Evolutionary conservation across 2,797 vertebrate genomes (phyloP), one percentile per base, ranked within the genome.

Genomic region (Sebastes iracundus): DNA sequence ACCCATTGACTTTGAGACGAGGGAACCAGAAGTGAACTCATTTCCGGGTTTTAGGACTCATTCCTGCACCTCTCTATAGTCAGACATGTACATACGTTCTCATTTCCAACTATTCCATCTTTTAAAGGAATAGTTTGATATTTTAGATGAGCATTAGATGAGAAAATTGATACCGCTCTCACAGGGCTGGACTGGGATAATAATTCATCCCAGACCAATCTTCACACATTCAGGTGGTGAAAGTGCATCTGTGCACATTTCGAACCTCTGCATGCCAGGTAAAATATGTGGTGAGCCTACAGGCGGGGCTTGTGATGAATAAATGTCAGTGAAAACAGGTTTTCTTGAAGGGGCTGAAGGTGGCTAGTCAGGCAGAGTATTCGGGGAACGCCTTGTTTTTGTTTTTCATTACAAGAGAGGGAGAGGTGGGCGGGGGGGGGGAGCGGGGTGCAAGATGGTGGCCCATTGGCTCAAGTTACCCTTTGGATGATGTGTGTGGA

Each of bases 321-420:
- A 82, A 85, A 49, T 49, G 72, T 38, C 59, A 22, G 35, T 65
- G 72, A 82, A 88, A 82, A 74, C 4, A 16, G 20, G 74, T 82
- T 88, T 86, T 84, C 63, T 80, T 53, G 23, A 46, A 7, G 66
- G 35, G 52, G 13, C 12, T 52, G 22, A 28, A 49, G 72, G 66
- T 55, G 81, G 69, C 72, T 46, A 68, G 75, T 70, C 27, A 32
- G 82, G 75, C 79, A 67, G 75, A 79, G 63, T 85, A 82, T 88
- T 79, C n/a, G 16, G 83, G 88, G 68, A 90, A 95, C 92, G 91
- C 94, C 93, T 94, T 93, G 90, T 92, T 95, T 94, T 94, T 91
- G 84, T 91, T 93, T 94, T 93, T 91, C 84, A 80, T 83, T 88
- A 88, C 75, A 87, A 88, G 87, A 79, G 81, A 82, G 78, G 38